Conservation (phyloP, 2,888 invertebrate species). For the Chorisops tibialis region DNA sequence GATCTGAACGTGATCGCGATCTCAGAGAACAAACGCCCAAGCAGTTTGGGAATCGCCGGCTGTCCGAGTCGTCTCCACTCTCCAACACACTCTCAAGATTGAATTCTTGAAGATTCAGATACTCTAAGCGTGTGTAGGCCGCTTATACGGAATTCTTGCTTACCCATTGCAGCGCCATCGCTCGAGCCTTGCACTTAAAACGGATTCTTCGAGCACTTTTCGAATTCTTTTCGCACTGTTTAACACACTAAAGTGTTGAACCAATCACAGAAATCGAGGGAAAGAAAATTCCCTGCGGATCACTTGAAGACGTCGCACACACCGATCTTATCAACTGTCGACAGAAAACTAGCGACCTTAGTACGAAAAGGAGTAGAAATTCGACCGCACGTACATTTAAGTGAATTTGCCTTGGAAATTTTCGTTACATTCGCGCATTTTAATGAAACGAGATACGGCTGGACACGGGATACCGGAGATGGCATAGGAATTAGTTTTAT, state of each 20-base stretch:
- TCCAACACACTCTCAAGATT: background rate
- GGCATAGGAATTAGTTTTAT: background rate
- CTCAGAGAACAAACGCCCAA: background rate
- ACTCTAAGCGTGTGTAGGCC: no score
- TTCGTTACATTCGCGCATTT: slow-evolving; percentile 19
- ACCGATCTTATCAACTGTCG: background rate
- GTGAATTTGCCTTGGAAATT: slow-evolving; percentile 30
- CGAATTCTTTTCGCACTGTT: no score
- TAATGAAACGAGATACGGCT: slow-evolving; percentile 11
- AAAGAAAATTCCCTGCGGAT: no score
- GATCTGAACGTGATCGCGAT: background rate
- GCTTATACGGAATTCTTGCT: background rate
- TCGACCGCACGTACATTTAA: background rate
- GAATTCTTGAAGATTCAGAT: no score
- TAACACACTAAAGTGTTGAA: no score
- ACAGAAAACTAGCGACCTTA: background rate
- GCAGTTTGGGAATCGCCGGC: background rate
- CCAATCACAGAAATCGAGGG: no score
- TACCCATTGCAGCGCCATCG: background rate
- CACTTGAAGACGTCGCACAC: no score
- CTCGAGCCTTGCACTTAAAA: background rate
- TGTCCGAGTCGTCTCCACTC: background rate
- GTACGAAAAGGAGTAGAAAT: slow-evolving; percentile 10
- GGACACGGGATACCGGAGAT: background rate
- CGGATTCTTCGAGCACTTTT: background rate